These are phyloP conservation scores for Tyria jacobaeae DNA, from an alignment of 2,888 invertebrate species.

Conservation along the genomic window DNA sequence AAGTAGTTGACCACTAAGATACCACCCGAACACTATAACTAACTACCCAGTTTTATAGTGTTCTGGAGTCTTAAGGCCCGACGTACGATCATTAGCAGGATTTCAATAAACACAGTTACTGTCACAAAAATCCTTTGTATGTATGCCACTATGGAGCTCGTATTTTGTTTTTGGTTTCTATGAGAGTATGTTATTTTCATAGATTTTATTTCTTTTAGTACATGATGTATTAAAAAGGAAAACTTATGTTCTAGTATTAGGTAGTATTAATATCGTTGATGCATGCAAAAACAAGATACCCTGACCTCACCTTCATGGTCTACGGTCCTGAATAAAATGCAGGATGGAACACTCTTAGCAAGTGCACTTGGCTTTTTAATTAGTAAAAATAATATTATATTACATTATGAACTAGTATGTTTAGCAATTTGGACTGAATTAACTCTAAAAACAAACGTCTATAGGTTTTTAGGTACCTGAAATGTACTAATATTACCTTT, in stretches of 20 bases:
- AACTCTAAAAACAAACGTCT: no score
- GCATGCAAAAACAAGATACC: slow-evolving; percentile 2
- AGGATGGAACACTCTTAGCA: not conserved
- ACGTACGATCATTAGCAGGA: no score
- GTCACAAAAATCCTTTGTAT: not conserved
- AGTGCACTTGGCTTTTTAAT: not conserved
- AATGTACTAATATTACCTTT: no score
- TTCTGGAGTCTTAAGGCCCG: no score
- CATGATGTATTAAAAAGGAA: not conserved
- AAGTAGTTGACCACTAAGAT: no score
- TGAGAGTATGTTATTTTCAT: slow-evolving; percentile 10
- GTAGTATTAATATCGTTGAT: not conserved
- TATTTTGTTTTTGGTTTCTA: slow-evolving; percentile 2
- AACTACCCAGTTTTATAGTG: no score
- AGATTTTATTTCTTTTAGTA: not conserved
- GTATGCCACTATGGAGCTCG: not conserved
- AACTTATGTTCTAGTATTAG: slow-evolving; percentile 7
- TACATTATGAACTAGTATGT: not conserved
- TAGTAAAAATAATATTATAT: no score
- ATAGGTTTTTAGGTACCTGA: no score
- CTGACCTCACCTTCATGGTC: not conserved
- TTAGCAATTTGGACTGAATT: not conserved
- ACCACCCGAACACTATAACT: no score
- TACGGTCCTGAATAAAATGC: not conserved
- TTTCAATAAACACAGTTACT: not conserved